phyloP scores from a whole-genome alignment of 1,140 invertebrate species.

The Harlomillsia oculata region DNA sequence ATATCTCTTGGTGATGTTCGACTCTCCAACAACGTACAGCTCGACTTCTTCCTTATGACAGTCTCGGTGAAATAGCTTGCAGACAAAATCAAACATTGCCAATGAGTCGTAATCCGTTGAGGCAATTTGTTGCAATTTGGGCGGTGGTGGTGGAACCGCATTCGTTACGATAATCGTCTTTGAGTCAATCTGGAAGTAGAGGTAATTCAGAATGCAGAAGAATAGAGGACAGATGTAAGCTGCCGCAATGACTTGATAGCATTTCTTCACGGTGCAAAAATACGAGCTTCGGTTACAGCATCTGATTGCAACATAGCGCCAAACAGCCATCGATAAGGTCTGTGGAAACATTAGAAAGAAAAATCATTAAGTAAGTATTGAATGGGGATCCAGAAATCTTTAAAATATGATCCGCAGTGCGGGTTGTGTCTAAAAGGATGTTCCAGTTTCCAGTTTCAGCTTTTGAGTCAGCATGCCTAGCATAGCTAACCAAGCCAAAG shows the following conservation, averaged over 20 bases:
- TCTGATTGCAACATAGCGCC: conserved; percentile 30
- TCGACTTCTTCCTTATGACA: conserved; percentile 40
- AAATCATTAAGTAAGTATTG: too few species aligned
- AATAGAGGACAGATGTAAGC: conserved; percentile 44
- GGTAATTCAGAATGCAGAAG: conserved; percentile 47
- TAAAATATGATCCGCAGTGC: too few species aligned
- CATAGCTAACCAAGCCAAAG: too few species aligned
- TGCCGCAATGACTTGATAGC: conserved; percentile 38
- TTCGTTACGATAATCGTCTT: conserved; percentile 8
- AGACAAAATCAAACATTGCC: neutral
- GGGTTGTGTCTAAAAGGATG: too few species aligned
- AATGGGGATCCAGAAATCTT: too few species aligned
- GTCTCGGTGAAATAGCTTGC: neutral
- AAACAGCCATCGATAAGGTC: conserved; percentile 33
- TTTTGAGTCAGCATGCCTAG: too few species aligned
- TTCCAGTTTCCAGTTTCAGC: too few species aligned
- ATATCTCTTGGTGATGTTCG: conserved; percentile 48
- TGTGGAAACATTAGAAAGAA: too few species aligned
- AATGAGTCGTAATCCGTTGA: neutral
- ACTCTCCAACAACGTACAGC: conserved; percentile 55
- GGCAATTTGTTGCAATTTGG: conserved; percentile 11
- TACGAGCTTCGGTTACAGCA: conserved; percentile 20
- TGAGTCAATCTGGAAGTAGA: conserved; percentile 41
- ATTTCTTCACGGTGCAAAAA: conserved; percentile 25
- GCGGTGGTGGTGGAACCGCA: neutral